These are phyloP conservation scores for Tinea trinotella DNA, from an alignment of 2,888 invertebrate species.

Conservation along the genomic window DNA sequence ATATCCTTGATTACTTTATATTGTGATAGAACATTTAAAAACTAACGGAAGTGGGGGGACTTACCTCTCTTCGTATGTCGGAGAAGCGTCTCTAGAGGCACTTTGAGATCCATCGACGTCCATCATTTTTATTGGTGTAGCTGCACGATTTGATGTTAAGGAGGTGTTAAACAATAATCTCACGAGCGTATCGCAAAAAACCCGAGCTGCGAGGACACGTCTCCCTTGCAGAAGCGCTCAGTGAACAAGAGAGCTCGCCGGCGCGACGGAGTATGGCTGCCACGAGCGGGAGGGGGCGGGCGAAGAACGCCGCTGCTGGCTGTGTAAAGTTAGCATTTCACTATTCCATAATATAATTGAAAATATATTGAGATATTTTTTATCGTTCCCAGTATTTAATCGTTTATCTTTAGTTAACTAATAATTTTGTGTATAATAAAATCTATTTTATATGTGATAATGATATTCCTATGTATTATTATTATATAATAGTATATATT, in stretches of 20 bases:
- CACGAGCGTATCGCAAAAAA: constrained; percentile 15
- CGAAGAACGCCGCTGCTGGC: neutral
- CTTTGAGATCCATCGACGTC: constrained; percentile 54
- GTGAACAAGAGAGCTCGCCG: constrained; percentile 17
- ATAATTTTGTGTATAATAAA: too few relatives aligned
- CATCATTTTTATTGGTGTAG: constrained; percentile 32
- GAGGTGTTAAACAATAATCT: constrained; percentile 7
- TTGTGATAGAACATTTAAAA: neutral
- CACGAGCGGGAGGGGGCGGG: constrained; percentile 41
- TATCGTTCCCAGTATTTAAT: too few relatives aligned
- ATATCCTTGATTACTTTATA: neutral
- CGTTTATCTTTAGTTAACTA: too few relatives aligned
- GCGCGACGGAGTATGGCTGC: constrained; percentile 25
- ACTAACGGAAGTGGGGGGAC: constrained; percentile 23
- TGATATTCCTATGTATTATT: too few relatives aligned
- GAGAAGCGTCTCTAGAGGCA: constrained; percentile 50
- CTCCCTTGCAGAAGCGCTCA: constrained; percentile 24
- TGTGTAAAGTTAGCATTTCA: too few relatives aligned
- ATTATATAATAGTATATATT: too few relatives aligned
- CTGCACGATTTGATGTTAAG: constrained; percentile 23
- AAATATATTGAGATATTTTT: too few relatives aligned
- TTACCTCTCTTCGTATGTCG: constrained; percentile 58
- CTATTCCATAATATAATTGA: too few relatives aligned
- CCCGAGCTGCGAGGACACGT: constrained; percentile 15
- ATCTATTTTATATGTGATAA: too few relatives aligned